These are phyloP conservation scores for Heterodera carotae DNA, from an alignment of 1,140 invertebrate species.

Conservation along the genomic window DNA sequence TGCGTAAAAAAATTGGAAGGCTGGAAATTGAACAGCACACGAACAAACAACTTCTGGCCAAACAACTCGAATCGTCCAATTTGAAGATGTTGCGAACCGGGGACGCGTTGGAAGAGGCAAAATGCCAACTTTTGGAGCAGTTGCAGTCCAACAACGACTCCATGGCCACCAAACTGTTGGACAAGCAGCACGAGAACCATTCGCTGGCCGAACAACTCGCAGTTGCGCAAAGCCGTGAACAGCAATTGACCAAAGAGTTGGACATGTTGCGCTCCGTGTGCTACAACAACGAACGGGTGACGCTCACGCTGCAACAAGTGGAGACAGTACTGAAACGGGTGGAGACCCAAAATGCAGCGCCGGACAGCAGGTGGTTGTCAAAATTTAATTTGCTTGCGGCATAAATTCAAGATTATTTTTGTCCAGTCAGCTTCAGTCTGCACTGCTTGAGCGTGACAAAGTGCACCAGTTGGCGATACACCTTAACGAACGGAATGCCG, in stretches of 20 bases:
- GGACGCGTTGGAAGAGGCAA: conserved; percentile 25
- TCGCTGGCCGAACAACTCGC: conserved; percentile 32
- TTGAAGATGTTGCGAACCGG: conserved; percentile 26
- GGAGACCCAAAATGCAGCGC: conserved; percentile 37
- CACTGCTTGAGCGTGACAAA: conserved; percentile 43
- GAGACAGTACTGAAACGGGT: conserved; percentile 40
- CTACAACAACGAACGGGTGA: conserved; percentile 36
- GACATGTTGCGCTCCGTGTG: conserved; percentile 32
- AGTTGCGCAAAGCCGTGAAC: conserved; percentile 35
- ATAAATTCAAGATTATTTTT: too few relatives aligned
- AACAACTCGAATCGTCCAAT: conserved; percentile 34
- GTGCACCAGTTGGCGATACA: conserved; percentile 38
- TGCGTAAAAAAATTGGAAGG: conserved; percentile 41
- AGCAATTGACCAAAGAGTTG: conserved; percentile 26
- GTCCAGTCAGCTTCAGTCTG: conserved; percentile 36
- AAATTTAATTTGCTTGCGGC: too few relatives aligned
- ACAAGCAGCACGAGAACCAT: conserved; percentile 43
- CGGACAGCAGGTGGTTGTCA: too few relatives aligned
- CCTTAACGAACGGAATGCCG: conserved; percentile 29
- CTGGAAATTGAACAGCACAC: conserved; percentile 45
- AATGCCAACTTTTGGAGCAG: conserved; percentile 23
- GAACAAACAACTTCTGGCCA: conserved; percentile 43
- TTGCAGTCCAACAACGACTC: conserved; percentile 36
- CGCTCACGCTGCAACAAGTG: conserved; percentile 43
- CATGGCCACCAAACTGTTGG: conserved; percentile 38